phyloP scores from a whole-genome alignment of 30 jellyfish, hydroid and myxozoan genomes.

The Aurelia aurita complex sp. Pacific region DNA sequence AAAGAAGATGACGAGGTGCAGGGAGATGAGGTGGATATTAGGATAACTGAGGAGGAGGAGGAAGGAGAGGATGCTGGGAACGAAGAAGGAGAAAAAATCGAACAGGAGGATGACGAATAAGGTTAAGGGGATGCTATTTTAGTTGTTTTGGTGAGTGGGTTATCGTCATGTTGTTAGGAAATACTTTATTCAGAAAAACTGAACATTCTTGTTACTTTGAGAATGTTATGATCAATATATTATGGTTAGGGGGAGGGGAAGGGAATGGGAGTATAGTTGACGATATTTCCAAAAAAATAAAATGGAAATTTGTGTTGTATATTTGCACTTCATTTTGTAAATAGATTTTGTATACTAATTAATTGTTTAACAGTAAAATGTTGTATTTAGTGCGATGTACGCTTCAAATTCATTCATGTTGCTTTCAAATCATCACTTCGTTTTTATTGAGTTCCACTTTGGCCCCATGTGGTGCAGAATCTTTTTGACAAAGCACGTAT shows the following conservation, averaged over 20 bases:
- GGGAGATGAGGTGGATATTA: slow-evolving; percentile 40
- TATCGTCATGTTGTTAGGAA: background rate
- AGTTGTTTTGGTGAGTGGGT: no score
- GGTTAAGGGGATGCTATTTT: no score
- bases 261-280: background rate
- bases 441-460: no score
- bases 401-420: background rate
- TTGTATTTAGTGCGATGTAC: background rate
- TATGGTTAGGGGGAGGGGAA: background rate
- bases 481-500: no score
- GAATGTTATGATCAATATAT: background rate
- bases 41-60: slow-evolving; percentile 16
- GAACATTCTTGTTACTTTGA: background rate
- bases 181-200: background rate
- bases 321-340: slow-evolving; percentile 23
- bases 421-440: background rate
- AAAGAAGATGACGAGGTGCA: slow-evolving; percentile 4
- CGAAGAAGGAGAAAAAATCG: no score
- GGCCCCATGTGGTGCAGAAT: no score
- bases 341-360: background rate
- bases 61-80: no score
- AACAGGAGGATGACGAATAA: slow-evolving; percentile 34
- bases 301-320: slow-evolving; percentile 11
- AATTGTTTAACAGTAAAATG: background rate
- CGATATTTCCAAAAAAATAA: background rate